Conservation (phyloP, 2,797 vertebrate genomes). For the Rhincodon typus region DNA sequence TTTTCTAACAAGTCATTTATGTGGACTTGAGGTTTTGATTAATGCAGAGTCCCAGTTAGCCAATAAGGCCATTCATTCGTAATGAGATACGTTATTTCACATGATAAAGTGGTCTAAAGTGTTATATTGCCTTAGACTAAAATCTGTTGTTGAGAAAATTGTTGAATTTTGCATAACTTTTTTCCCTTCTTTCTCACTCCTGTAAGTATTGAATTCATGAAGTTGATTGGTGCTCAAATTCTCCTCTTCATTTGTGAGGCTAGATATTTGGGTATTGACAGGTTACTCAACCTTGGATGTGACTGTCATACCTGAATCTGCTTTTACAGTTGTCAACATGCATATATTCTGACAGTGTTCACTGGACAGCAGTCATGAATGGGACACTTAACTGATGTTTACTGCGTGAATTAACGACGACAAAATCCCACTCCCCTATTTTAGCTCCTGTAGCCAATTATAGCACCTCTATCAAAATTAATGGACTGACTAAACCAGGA, state of each 20-base stretch:
- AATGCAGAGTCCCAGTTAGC: not conserved
- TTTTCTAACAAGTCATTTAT: not conserved
- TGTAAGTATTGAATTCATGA: not conserved
- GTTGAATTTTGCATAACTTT: not conserved
- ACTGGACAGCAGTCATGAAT: not conserved
- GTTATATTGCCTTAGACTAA: not conserved
- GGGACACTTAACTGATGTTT: not conserved
- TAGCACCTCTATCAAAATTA: not conserved
- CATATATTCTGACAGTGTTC: not conserved
- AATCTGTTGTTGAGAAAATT: not conserved
- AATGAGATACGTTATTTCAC: not conserved
- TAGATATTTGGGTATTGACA: not conserved
- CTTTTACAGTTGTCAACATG: not conserved
- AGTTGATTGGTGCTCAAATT: not conserved
- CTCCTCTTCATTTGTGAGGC: not conserved
- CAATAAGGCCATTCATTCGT: not conserved
- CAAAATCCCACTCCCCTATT: too few relatives aligned
- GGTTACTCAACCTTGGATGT: not conserved
- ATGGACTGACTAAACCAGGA: not conserved
- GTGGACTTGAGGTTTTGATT: not conserved
- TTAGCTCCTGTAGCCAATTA: not conserved
- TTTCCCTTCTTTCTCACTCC: not conserved
- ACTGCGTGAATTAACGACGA: not conserved
- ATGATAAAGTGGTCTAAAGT: not conserved
- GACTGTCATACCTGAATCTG: not conserved